Evolutionary conservation across 2,113 vertebrate species (phyloP).

Genomic region (Antechinus flavipes): DNA sequence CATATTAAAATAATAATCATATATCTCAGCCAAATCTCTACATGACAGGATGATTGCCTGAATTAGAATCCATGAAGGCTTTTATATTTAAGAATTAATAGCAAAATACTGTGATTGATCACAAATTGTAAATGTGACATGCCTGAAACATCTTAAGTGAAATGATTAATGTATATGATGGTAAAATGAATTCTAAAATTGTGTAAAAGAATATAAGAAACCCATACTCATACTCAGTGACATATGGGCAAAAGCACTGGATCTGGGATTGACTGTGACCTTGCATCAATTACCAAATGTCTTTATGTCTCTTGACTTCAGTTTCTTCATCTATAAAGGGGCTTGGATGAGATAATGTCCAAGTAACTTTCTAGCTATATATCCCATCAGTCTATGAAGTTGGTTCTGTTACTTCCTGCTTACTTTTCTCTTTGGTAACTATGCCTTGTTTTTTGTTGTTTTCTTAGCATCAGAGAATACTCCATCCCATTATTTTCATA

Average conservation of each 20-base stretch:
- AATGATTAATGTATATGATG: constrained; percentile 10
- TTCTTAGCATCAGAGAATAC: not conserved
- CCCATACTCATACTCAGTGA: not conserved
- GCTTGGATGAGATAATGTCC: not conserved
- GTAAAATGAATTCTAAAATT: constrained; percentile 13
- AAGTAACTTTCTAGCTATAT: not conserved
- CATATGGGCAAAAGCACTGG: not conserved
- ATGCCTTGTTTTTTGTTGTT: not conserved
- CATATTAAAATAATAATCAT: constrained; percentile 40
- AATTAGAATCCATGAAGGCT: constrained; percentile 27
- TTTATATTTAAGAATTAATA: constrained; percentile 50
- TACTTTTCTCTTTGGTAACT: constrained; percentile 9
- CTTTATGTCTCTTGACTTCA: not conserved
- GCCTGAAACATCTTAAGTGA: constrained; percentile 41
- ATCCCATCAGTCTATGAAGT: not conserved
- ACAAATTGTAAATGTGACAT: not conserved
- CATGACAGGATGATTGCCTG: not conserved
- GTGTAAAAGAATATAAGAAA: constrained; percentile 38
- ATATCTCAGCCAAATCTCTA: constrained; percentile 35
- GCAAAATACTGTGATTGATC: not conserved
- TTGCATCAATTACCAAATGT: not conserved
- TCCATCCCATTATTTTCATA: constrained; percentile 12
- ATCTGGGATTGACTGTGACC: not conserved
- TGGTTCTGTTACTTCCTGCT: not conserved
- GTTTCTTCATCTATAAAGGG: not conserved